phyloP scores from a whole-genome alignment of 2,113 vertebrate genomes.

The Camarhynchus parvulus region DNA sequence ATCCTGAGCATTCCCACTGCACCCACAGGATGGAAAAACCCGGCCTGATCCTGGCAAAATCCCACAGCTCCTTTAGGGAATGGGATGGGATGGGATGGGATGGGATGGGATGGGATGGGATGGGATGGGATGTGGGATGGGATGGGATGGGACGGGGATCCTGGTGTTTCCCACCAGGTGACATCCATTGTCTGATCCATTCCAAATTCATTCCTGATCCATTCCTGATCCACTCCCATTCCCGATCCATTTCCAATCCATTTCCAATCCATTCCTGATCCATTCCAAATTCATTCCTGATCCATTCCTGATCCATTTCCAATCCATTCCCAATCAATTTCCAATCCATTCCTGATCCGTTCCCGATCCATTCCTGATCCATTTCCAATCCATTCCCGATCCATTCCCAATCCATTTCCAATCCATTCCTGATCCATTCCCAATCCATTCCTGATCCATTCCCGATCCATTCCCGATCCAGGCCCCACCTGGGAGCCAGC shows the following conservation, averaged over 20 bases:
- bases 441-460: too few species aligned
- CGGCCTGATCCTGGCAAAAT: not conserved
- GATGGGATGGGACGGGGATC: not conserved
- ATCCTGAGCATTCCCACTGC: not conserved
- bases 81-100: not conserved
- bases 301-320: too few species aligned
- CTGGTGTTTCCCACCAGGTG: not conserved
- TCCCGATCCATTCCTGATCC: too few species aligned
- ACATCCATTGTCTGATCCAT: too few species aligned
- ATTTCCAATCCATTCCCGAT: rapidly evolving
- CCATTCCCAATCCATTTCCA: too few species aligned
- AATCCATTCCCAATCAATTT: not conserved
- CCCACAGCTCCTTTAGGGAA: not conserved
- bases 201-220: too few species aligned
- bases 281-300: too few species aligned
- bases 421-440: not conserved
- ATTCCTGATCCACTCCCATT: too few species aligned
- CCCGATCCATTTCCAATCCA: too few species aligned
- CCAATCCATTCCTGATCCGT: not conserved
- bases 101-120: not conserved
- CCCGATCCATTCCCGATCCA: too few species aligned
- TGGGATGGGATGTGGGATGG: not conserved
- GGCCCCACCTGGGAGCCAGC: not conserved
- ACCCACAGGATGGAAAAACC: too few species aligned
- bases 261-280: too few species aligned